Conservation (phyloP, 35 echinoderm and acorn worm genomes). For the Eucidaris tribuloides region DNA sequence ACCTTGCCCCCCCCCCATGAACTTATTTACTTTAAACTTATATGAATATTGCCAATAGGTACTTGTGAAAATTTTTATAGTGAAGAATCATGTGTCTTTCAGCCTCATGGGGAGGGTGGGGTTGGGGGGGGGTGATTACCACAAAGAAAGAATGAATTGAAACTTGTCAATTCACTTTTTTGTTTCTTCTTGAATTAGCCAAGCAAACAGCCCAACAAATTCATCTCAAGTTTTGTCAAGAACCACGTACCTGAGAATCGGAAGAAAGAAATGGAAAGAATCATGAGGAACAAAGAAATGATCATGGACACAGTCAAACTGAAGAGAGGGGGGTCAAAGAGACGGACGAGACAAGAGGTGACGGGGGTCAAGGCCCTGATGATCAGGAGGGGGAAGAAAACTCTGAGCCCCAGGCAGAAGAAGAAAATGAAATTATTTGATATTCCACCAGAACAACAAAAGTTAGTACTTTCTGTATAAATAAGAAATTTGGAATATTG, state of each 20-base stretch:
- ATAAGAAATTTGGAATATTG: not conserved
- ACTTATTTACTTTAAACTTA: too few species aligned
- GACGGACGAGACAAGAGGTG: not conserved
- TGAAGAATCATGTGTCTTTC: not conserved
- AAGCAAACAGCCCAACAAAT: not conserved
- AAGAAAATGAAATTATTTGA: conserved; percentile 32
- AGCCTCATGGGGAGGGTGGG: too few species aligned
- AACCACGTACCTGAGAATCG: not conserved
- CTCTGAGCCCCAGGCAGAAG: not conserved
- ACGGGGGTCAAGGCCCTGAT: not conserved
- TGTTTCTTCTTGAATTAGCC: too few species aligned
- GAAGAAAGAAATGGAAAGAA: not conserved
- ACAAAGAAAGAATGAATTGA: too few species aligned
- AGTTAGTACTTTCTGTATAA: not conserved
- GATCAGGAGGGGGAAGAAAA: conserved; percentile 14
- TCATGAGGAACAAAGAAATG: not conserved
- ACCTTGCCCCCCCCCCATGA: too few species aligned
- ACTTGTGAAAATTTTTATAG: too few species aligned
- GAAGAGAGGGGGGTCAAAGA: not conserved
- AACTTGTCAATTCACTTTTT: too few species aligned
- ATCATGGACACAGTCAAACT: not conserved
- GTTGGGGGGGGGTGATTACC: too few species aligned
- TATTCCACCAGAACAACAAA: conserved; percentile 53
- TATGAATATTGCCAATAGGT: too few species aligned
- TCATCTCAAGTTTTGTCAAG: not conserved